A percentile compares a stretch with the other conserved stretches of the same genome.
phyloP scores from a whole-genome alignment of 2,888 invertebrate genomes.

The Sinhomidia bicolor region DNA sequence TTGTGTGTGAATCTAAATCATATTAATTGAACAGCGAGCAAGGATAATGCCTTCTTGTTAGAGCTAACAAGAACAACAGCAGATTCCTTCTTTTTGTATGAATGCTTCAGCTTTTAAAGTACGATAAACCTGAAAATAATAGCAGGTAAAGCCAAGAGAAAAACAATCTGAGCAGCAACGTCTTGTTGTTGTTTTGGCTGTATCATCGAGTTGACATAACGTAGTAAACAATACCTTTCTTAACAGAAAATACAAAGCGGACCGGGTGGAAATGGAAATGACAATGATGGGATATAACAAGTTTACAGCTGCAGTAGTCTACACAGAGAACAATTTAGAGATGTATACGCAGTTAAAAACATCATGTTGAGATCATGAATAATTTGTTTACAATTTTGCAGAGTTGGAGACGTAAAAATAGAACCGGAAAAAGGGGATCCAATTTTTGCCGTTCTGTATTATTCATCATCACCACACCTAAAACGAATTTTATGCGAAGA shows the following conservation, averaged over 20 bases:
- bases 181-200: too few species aligned
- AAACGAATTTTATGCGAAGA: neutral
- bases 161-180: neutral
- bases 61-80: conserved; percentile 4
- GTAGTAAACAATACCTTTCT: too few species aligned
- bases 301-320: too few species aligned
- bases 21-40: neutral
- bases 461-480: conserved; percentile 43
- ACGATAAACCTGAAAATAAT: neutral
- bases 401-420: neutral
- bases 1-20: neutral
- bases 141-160: neutral
- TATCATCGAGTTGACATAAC: too few species aligned
- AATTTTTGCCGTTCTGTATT: conserved; percentile 24
- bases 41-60: conserved; percentile 17
- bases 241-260: neutral
- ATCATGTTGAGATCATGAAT: neutral
- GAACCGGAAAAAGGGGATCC: conserved; percentile 14
- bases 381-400: conserved; percentile 19
- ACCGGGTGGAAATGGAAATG: neutral
- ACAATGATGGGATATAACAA: too few species aligned
- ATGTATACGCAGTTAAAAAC: neutral
- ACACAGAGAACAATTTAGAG: neutral
- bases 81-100: neutral
- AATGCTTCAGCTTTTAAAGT: neutral